Conservation (phyloP, 2,113 vertebrate species). For the Nestor notabilis region DNA sequence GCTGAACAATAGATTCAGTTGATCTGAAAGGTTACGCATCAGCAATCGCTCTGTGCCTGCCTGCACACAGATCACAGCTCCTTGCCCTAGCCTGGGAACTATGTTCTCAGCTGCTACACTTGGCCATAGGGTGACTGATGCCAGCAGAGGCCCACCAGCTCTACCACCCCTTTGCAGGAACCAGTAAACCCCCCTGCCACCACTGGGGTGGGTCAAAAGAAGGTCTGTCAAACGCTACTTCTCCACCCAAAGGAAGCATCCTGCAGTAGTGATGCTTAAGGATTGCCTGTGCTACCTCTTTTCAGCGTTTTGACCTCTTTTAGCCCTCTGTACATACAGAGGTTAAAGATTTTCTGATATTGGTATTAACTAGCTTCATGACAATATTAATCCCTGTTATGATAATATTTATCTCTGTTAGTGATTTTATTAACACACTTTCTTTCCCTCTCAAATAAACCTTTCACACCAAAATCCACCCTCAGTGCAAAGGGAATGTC, state of each 20-base stretch:
- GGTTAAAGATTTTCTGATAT: background rate
- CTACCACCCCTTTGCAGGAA: rapidly evolving
- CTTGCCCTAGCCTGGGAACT: background rate
- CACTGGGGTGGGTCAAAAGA: background rate
- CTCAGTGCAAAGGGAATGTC: background rate
- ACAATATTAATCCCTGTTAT: background rate
- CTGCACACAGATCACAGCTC: background rate
- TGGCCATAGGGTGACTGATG: background rate
- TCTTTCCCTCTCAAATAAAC: background rate
- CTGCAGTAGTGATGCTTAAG: background rate
- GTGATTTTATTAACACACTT: background rate
- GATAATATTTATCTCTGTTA: background rate
- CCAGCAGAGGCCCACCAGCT: background rate
- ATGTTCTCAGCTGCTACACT: background rate
- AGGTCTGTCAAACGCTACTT: background rate
- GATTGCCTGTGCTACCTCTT: background rate
- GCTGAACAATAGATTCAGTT: background rate
- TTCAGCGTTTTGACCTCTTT: background rate
- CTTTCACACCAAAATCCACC: background rate
- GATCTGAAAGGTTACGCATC: background rate
- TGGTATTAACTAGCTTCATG: background rate
- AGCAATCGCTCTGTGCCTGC: rapidly evolving
- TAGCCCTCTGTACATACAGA: background rate
- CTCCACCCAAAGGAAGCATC: rapidly evolving
- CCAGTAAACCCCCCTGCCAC: background rate